Conservation (phyloP, 2,797 vertebrate genomes). For the Urosaurus nigricauda region DNA sequence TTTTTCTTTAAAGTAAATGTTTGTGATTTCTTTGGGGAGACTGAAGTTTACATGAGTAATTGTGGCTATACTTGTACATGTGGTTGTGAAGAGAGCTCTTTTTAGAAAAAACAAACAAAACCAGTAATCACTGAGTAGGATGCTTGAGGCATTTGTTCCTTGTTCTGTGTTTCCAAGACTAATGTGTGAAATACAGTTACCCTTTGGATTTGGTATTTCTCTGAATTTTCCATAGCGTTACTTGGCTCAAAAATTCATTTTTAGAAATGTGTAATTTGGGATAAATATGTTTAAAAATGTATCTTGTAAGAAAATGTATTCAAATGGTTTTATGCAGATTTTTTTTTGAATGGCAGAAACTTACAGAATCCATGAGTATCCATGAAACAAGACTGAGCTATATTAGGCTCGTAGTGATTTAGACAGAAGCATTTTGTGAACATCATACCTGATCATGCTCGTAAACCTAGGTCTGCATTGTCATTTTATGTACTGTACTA, state of each 20-base stretch:
- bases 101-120: neutral
- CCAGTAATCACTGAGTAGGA: neutral
- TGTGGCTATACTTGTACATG: neutral
- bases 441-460: neutral
- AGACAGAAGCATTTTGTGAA: neutral
- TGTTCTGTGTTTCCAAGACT: neutral
- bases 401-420: too few relatives aligned
- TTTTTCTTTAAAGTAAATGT: conserved; percentile 51
- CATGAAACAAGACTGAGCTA: neutral
- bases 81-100: neutral
- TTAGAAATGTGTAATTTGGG: too few relatives aligned
- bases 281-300: too few relatives aligned
- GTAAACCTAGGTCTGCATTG: neutral
- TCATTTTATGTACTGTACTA: neutral
- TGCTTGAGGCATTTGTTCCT: neutral
- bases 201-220: neutral
- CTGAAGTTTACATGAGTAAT: neutral
- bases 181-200: neutral
- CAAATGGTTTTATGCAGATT: neutral
- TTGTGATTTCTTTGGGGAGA: conserved; percentile 23
- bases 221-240: neutral
- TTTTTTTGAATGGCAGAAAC: neutral
- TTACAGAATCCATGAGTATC: neutral
- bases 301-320: neutral
- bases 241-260: neutral